phyloP scores from a whole-genome alignment of 2,797 vertebrate species.

The Myotis myotis region DNA sequence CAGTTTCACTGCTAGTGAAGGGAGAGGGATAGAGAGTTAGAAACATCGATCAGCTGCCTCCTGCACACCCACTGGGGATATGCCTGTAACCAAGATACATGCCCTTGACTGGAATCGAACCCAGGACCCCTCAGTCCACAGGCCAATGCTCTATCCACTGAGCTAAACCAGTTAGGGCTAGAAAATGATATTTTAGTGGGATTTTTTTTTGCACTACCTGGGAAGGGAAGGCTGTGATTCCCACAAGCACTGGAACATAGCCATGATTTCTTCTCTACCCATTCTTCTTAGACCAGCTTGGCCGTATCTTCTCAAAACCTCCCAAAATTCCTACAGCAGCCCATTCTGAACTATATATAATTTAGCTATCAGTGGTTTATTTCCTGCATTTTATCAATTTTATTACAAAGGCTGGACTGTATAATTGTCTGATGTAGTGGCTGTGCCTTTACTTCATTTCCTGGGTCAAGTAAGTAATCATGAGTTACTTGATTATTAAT shows the following conservation, averaged over 20 bases:
- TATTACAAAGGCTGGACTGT: not conserved
- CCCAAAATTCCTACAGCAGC: not conserved
- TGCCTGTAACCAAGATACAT: no score
- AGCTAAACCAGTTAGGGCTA: no score
- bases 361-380: not conserved
- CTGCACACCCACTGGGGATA: no score
- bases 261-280: not conserved
- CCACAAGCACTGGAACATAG: not conserved
- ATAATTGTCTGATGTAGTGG: not conserved
- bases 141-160: no score
- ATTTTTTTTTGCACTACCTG: not conserved
- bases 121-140: no score
- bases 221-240: not conserved
- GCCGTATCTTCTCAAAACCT: not conserved
- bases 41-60: no score
- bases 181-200: not conserved
- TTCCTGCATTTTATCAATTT: not conserved
- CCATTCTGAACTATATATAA: not conserved
- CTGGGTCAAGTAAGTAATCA: not conserved
- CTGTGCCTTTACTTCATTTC: conserved; percentile 19
- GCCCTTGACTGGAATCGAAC: no score
- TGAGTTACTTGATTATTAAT: conserved; percentile 7
- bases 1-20: not conserved
- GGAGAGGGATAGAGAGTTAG: no score
- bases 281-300: not conserved